These are phyloP conservation scores for Drymodes brunneopygia DNA, from an alignment of 2,113 vertebrate genomes.

Conservation along the genomic window DNA sequence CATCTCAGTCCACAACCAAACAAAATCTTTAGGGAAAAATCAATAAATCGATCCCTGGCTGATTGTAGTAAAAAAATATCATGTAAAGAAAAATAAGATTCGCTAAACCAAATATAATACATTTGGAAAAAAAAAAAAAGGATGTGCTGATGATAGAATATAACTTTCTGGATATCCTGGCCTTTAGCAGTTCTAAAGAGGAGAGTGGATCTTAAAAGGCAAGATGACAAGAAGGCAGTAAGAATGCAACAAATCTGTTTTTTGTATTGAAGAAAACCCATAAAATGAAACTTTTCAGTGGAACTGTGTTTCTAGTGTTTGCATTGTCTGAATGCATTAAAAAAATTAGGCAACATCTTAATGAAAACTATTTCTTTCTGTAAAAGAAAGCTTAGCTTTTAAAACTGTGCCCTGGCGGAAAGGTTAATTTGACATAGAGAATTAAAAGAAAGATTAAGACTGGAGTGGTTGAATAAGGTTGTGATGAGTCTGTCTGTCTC, in stretches of 20 bases:
- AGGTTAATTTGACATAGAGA: background rate
- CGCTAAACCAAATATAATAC: background rate
- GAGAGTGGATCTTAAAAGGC: background rate
- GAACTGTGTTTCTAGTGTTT: background rate
- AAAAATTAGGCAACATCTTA: background rate
- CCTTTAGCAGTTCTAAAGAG: background rate
- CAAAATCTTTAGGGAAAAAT: background rate
- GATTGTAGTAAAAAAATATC: background rate
- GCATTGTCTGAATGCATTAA: background rate
- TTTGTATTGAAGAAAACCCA: background rate
- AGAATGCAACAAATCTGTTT: background rate
- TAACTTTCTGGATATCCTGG: background rate
- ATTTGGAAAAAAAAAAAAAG: background rate
- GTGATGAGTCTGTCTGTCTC: background rate
- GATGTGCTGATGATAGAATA: background rate
- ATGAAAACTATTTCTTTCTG: background rate
- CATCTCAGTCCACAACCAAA: background rate
- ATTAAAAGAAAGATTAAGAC: background rate
- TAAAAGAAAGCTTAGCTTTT: background rate
- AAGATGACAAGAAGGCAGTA: background rate
- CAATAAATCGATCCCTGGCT: background rate
- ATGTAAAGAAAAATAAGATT: background rate
- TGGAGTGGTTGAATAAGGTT: background rate
- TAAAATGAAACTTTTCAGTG: conserved; percentile 13
- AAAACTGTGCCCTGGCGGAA: background rate